Conservation (phyloP, 2,113 vertebrate species). For the Pristiophorus japonicus region DNA sequence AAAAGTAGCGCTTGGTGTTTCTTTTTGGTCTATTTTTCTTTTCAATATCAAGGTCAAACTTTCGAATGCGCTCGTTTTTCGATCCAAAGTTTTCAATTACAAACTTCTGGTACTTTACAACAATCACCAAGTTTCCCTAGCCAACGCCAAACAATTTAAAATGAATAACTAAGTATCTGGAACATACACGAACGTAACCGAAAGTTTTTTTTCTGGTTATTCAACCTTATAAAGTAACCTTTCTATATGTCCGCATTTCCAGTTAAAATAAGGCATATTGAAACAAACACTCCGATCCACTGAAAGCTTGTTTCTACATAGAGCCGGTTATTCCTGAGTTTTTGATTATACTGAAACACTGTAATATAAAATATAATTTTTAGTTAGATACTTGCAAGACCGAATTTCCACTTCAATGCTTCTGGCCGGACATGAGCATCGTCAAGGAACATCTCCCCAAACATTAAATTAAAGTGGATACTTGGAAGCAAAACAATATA, state of each 20-base stretch:
- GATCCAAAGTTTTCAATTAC: background rate
- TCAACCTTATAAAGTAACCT: background rate
- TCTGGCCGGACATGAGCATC: background rate
- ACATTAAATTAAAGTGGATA: constrained; percentile 15
- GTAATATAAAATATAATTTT: background rate
- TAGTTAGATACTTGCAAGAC: background rate
- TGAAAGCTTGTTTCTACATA: background rate
- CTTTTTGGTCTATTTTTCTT: background rate
- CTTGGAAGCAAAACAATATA: background rate
- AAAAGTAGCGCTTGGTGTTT: background rate
- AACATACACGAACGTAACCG: background rate
- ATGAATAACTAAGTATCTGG: background rate
- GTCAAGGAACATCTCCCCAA: background rate
- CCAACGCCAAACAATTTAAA: background rate
- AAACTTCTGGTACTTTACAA: background rate
- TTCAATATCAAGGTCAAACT: background rate
- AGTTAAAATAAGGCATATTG: background rate
- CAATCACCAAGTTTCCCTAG: background rate
- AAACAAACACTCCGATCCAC: background rate
- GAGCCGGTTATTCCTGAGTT: background rate
- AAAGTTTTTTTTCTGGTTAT: background rate
- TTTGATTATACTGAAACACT: background rate
- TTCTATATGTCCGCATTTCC: background rate
- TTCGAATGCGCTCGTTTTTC: background rate
- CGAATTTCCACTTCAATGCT: background rate